Conservation (phyloP, 1,140 invertebrate species). For the Dufourea novaeangliae region DNA sequence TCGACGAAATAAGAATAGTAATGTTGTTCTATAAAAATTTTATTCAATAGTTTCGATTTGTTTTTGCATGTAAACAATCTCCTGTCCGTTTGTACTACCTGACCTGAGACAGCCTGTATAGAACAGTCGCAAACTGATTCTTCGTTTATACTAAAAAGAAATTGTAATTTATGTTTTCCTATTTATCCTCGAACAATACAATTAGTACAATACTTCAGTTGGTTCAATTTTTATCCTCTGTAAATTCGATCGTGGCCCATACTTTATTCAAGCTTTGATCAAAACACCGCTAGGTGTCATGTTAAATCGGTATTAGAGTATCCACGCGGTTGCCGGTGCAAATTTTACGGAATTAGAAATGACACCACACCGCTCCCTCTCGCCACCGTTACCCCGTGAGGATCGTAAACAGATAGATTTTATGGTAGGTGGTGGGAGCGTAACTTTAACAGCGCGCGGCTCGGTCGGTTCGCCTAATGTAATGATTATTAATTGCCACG, state of each 20-base stretch:
- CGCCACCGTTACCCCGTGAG: too few species aligned
- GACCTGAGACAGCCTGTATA: too few species aligned
- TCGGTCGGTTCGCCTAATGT: conserved; percentile 48
- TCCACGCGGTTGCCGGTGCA: neutral
- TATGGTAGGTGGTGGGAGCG: conserved; percentile 27
- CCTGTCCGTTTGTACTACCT: too few species aligned
- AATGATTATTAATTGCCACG: conserved; percentile 66
- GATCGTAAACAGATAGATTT: conserved; percentile 59
- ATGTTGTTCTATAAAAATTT: too few species aligned
- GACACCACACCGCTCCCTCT: conserved; percentile 19
- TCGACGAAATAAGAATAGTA: too few species aligned
- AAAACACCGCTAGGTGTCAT: neutral
- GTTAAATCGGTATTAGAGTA: conserved; percentile 25
- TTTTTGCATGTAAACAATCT: too few species aligned
- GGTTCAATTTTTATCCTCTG: neutral
- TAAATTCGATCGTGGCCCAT: neutral
- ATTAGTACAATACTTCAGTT: too few species aligned
- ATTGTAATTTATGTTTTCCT: too few species aligned
- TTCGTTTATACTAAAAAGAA: too few species aligned
- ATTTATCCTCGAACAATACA: too few species aligned
- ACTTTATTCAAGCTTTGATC: neutral
- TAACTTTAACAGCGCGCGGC: conserved; percentile 53
- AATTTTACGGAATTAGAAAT: conserved; percentile 40
- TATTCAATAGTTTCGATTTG: too few species aligned
- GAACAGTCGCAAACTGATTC: too few species aligned